These are phyloP conservation scores for Papilio polyxenes DNA, from an alignment of 1,140 invertebrate species.

Conservation along the genomic window DNA sequence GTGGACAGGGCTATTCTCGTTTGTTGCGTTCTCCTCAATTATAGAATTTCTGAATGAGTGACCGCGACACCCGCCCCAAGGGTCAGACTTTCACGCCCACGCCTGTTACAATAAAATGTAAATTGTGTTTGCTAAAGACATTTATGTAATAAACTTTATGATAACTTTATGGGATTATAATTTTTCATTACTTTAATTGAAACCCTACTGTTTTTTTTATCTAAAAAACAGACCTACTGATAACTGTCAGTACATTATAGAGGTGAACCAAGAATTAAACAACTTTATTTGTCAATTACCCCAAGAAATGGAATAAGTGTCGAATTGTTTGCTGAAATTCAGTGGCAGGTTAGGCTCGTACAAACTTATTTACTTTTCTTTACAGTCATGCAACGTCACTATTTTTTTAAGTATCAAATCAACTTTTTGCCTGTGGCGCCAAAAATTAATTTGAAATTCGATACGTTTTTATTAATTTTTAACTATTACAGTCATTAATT, in stretches of 20 bases:
- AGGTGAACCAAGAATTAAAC: no score
- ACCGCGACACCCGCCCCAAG: conserved; percentile 52
- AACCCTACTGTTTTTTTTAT: not conserved
- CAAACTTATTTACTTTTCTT: not conserved
- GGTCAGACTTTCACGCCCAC: conserved; percentile 50
- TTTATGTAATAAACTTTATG: conserved; percentile 36
- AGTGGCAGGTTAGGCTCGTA: not conserved
- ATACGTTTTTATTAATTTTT: conserved; percentile 32
- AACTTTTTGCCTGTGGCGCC: conserved; percentile 54
- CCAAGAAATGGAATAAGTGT: not conserved
- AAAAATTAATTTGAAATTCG: conserved; percentile 48
- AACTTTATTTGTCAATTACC: no score
- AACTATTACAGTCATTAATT: conserved; percentile 34
- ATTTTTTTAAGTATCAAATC: conserved; percentile 4
- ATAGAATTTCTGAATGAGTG: conserved; percentile 73
- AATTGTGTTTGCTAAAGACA: conserved; percentile 41
- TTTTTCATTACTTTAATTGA: not conserved
- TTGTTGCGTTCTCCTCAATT: conserved; percentile 72
- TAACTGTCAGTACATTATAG: not conserved
- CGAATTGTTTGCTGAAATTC: not conserved
- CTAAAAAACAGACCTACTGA: not conserved
- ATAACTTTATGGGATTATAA: not conserved
- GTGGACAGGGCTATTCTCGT: conserved; percentile 66
- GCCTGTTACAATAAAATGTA: conserved; percentile 48
- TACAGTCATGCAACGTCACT: not conserved